Percentiles rank a stretch among this genome's conserved stretches.
These are phyloP conservation scores for Lepidocolaptes lacrymiger DNA, from an alignment of 2,797 vertebrate species.

Conservation along the genomic window DNA sequence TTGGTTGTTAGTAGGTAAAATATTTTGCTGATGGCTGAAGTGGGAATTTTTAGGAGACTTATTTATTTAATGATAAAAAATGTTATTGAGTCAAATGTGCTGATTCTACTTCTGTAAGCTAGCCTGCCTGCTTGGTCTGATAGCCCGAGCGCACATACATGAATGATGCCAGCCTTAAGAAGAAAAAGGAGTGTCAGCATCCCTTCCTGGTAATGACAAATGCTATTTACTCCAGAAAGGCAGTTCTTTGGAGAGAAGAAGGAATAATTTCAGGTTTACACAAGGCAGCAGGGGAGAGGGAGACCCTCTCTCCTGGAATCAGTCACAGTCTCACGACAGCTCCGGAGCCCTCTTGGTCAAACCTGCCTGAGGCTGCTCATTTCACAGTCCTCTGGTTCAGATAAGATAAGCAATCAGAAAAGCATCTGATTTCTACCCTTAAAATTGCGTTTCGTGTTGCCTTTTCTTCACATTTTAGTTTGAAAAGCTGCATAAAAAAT, in stretches of 20 bases:
- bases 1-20: constrained; percentile 9
- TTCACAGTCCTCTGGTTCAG: not conserved
- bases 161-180: not conserved
- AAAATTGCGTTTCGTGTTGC: not conserved
- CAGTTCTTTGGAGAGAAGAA: not conserved
- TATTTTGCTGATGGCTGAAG: constrained; percentile 32
- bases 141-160: not conserved
- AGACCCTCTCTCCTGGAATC: not conserved
- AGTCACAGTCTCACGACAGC: not conserved
- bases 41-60: not conserved
- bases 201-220: not conserved
- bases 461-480: not conserved
- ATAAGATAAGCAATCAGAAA: not conserved
- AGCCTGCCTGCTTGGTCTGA: not conserved
- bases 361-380: not conserved
- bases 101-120: constrained; percentile 10
- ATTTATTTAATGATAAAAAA: constrained; percentile 54
- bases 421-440: not conserved
- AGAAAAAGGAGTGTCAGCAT: constrained; percentile 41
- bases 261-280: not conserved
- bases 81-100: constrained; percentile 22
- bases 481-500: not conserved
- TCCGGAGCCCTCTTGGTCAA: not conserved
- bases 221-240: not conserved
- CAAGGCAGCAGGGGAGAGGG: not conserved